A percentile compares a stretch with the other conserved stretches of the same genome.
Conservation (phyloP, 2,888 invertebrate species). For the Rhorus exstirpatorius region DNA sequence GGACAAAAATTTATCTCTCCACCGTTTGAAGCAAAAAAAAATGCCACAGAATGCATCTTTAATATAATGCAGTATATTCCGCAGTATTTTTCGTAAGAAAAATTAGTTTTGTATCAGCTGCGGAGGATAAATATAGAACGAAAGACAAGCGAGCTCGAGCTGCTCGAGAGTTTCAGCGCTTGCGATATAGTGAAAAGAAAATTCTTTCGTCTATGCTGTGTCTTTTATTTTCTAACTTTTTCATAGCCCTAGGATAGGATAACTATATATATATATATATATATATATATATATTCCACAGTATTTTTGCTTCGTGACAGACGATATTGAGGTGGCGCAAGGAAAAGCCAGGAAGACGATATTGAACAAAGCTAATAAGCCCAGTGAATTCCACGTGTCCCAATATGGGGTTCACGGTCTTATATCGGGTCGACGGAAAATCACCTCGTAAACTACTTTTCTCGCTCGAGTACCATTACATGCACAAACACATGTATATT, state of each 20-base stretch:
- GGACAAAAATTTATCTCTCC: too few relatives aligned
- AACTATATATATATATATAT: not conserved
- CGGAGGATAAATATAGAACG: slow-evolving; percentile 57
- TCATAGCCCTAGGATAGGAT: not conserved
- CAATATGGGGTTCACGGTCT: slow-evolving; percentile 42
- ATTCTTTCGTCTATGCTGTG: slow-evolving; percentile 15
- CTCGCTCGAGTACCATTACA: slow-evolving; percentile 6
- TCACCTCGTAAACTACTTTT: slow-evolving; percentile 54
- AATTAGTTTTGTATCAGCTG: slow-evolving; percentile 26
- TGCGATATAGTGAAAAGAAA: slow-evolving; percentile 47
- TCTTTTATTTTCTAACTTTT: not conserved
- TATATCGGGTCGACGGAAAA: slow-evolving; percentile 57
- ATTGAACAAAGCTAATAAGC: not conserved
- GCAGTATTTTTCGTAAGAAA: not conserved
- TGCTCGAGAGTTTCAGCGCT: not conserved
- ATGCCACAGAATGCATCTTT: too few relatives aligned
- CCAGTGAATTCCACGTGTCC: slow-evolving; percentile 23
- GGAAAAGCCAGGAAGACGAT: not conserved
- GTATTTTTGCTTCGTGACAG: not conserved
- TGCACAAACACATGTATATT: not conserved
- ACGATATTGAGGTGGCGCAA: slow-evolving; percentile 13
- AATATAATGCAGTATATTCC: not conserved
- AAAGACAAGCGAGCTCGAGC: slow-evolving; percentile 36
- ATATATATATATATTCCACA: not conserved
- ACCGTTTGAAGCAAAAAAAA: too few relatives aligned